Base-by-base conservation (phyloP, 2,113 vertebrate species). In the Brachypteracias leptosomus region DNA sequence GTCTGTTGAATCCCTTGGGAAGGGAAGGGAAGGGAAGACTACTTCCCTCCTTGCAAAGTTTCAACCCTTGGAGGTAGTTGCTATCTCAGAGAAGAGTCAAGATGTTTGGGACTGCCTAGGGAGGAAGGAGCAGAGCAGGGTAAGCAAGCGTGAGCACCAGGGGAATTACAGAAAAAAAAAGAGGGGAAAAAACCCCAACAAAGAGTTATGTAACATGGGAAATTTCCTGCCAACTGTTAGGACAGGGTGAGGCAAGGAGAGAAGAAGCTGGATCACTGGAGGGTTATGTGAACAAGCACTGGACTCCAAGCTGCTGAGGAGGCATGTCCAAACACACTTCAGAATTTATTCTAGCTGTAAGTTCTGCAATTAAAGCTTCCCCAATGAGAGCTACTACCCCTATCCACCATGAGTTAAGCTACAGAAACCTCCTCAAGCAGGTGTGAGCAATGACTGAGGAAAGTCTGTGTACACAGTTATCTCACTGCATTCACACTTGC, bases 141-240 rank as follows among this genome's bases (percentile, higher is more conserved):
- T 58, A 62, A 89, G 22, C 40, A 89, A 51, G 1, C 0, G 4
- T 35, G 46, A 91, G 28, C 40, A 42, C 9, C 11, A 46, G 18
- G 11, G 18, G 29, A 88, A 88, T 33, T 68, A n/a, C 13, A 54
- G 54, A 7, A 75, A 49, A 59, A 7, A 75, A 49, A 59, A 1
- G 13, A 3, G 5, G 1, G 0, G 22, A 46, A 47, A 31, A 31
- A n/a, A n/a, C n/a, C n/a, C n/a, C 28, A 16, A 35, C 10, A 9
- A 38, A 44, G 6, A n/a, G 5, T 9, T 33, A 40, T 54, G 11
- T 42, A 51, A 19, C 22, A 58, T 6, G 4, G 10, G 5, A 83
- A 86, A 84, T 47, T 51, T 44, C 18, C 13, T 84, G n/a, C 5
- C 51, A 71, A 42, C 8, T 66, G 7, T 59, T 85, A 44, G 28